phyloP scores from a whole-genome alignment of 2,113 vertebrate species.

The Oncorhynchus gorbuscha region DNA sequence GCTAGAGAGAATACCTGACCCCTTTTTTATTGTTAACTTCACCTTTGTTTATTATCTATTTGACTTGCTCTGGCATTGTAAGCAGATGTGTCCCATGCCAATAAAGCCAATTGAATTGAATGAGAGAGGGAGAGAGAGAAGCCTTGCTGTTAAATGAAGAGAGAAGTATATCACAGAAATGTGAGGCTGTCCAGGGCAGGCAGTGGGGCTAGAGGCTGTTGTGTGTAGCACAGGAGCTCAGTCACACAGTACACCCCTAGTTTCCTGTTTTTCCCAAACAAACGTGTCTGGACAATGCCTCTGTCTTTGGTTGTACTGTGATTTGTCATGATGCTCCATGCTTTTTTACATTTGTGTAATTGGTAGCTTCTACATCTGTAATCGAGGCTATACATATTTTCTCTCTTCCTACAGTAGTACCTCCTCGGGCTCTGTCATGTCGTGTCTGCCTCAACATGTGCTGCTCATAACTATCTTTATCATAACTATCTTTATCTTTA shows the following conservation, averaged over 20 bases:
- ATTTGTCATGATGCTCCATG: no score
- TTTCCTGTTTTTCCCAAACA: constrained; percentile 34
- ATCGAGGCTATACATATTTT: neutral
- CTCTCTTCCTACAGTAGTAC: constrained; percentile 4
- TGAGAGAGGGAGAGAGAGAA: neutral
- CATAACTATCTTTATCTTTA: neutral
- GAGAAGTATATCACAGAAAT: no score
- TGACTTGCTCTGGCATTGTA: no score
- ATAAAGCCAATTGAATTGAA: no score
- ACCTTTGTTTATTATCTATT: no score
- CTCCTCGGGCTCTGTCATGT: constrained; percentile 6
- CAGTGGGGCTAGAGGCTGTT: no score
- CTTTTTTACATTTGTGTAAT: neutral
- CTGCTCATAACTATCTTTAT: neutral
- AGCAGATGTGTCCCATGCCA: no score
- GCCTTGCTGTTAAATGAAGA: neutral
- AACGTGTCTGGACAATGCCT: constrained; percentile 47
- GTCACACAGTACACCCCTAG: neutral
- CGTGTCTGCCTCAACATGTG: neutral
- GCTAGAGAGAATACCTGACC: no score
- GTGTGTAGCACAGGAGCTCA: no score
- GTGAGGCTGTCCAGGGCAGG: no score
- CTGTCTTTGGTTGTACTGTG: constrained; percentile 19
- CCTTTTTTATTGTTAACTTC: no score
- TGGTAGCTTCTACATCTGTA: neutral